phyloP scores from a whole-genome alignment of 2,797 vertebrate genomes.

The Epinephelus coioides region DNA sequence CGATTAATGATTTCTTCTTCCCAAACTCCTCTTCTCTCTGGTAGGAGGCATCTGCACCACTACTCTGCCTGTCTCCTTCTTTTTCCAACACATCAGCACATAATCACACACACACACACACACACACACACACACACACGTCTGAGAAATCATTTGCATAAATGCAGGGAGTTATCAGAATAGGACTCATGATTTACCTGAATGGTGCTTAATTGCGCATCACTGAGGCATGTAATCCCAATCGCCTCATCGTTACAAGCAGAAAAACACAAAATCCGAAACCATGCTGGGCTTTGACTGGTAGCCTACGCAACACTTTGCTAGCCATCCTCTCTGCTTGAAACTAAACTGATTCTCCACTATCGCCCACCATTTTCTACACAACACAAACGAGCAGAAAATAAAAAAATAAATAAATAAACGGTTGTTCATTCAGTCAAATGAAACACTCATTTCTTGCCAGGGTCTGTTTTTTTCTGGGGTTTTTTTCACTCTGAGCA shows the following conservation, averaged over 20 bases:
- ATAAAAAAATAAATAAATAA: background rate
- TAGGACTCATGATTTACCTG: slow-evolving; percentile 65
- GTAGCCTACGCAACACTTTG: slow-evolving; percentile 7
- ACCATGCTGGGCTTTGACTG: slow-evolving; percentile 14
- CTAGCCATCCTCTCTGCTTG: slow-evolving; percentile 3
- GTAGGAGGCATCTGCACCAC: slow-evolving; percentile 29
- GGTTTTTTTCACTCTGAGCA: slow-evolving; percentile 25
- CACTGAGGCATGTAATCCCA: slow-evolving; percentile 44
- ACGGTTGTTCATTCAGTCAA: slow-evolving; percentile 62
- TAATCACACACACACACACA: background rate
- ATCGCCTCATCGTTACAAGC: slow-evolving; percentile 25
- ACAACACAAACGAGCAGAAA: slow-evolving; percentile 26
- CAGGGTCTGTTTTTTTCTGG: slow-evolving; percentile 7
- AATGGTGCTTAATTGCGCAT: slow-evolving; percentile 70
- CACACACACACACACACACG: background rate
- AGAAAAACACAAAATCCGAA: slow-evolving; percentile 27
- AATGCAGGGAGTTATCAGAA: slow-evolving; percentile 50
- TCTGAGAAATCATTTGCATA: slow-evolving; percentile 48
- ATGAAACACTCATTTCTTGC: slow-evolving; percentile 32
- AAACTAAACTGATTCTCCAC: slow-evolving; percentile 37
- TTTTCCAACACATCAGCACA: slow-evolving; percentile 11
- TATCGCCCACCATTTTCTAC: slow-evolving; percentile 46
- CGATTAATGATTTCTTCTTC: slow-evolving; percentile 47
- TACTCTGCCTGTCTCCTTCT: slow-evolving; percentile 3
- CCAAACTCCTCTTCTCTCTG: slow-evolving; percentile 47